Evolutionary conservation across 2,797 vertebrate genomes (phyloP).

Genomic region (Distichodus sexfasciatus): DNA sequence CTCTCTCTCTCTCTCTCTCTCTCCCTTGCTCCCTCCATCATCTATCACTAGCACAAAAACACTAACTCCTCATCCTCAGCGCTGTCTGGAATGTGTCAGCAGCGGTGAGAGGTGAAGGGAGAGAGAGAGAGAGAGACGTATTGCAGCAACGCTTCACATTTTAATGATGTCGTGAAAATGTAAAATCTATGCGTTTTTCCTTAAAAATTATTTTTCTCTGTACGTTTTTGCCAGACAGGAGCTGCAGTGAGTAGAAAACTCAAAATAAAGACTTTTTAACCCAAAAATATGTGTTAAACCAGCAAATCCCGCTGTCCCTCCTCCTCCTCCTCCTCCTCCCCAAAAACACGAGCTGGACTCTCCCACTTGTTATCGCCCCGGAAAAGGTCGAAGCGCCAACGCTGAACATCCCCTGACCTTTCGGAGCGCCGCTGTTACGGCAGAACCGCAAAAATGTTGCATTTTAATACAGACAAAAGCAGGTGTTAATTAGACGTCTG

Average conservation of each 20-base stretch:
- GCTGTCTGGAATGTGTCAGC: slow-evolving; percentile 23
- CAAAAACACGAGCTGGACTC: no score
- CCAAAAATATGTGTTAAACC: no score
- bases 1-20: slow-evolving; percentile 15
- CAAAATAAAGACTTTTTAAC: no score
- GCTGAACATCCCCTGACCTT: neutral
- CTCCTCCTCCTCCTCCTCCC: no score
- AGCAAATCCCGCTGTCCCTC: no score
- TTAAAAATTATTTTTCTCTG: no score
- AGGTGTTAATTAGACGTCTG: slow-evolving; percentile 39
- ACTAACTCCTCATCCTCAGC: slow-evolving; percentile 23
- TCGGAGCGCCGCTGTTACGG: neutral
- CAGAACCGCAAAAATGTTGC: neutral
- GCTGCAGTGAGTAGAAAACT: no score
- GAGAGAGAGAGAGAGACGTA: neutral
- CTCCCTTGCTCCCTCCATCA: slow-evolving; percentile 1
- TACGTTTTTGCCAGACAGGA: no score
- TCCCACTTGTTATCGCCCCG: neutral
- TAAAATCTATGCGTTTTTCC: no score
- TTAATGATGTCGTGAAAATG: no score
- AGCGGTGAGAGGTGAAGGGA: neutral
- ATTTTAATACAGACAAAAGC: slow-evolving; percentile 13
- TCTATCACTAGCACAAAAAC: slow-evolving; percentile 29
- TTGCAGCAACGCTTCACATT: no score
- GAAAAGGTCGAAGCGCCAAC: neutral